Base-by-base conservation (phyloP, 2,888 invertebrate genomes). In the Dromius quadrimaculatus region DNA sequence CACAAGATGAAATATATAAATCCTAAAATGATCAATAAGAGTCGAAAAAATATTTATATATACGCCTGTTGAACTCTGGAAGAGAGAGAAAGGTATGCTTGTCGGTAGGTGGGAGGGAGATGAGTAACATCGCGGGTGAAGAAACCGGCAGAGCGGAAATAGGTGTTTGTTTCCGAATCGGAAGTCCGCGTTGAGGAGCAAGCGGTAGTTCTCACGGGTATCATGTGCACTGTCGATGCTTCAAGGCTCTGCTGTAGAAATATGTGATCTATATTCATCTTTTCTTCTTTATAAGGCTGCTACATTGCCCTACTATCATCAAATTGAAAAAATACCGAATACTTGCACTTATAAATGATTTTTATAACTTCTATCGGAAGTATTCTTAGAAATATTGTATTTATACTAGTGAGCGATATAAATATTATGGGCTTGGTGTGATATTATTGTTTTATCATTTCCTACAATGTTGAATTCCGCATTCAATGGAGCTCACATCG, bases 81-180 rank as follows among this genome's bases (percentile, higher is more conserved):
- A 47, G 22, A 22, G n/a, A 9, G 13, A 19, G 59, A 1, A 34
- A 34, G 9, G 19, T 36, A 59, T 8, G 8, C 13, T 15, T 19
- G 6, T 8, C 0, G 6, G 23, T 28, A 11, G 23, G 11, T 22
- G 13, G n/a, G 47, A 65, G 13, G 9, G 50, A 57, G 54, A 38
- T 1, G 28, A 15, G 15, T 13, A 36, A 23, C 8, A 28, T 47
- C 47, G 22, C 13, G 54, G 36, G 54, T 34, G 38, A 54, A 64
- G 66, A 66, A 65, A 66, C 66, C 66, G 66, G 66, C 38, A 59
- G 28, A 68, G 59, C 70, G 70, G 62, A 61, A 70, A 70, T 70
- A 70, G 70, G 70, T 70, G 62, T 70, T 70, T 70, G 70, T 70
- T 70, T 70, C 70, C 70, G 70, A 70, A 62, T 70, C 70, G 70